A percentile compares a stretch with the other conserved stretches of the same genome.
Evolutionary conservation across 2,113 vertebrate species (phyloP).

Genomic region (Phalacrocorax pelagicus): DNA sequence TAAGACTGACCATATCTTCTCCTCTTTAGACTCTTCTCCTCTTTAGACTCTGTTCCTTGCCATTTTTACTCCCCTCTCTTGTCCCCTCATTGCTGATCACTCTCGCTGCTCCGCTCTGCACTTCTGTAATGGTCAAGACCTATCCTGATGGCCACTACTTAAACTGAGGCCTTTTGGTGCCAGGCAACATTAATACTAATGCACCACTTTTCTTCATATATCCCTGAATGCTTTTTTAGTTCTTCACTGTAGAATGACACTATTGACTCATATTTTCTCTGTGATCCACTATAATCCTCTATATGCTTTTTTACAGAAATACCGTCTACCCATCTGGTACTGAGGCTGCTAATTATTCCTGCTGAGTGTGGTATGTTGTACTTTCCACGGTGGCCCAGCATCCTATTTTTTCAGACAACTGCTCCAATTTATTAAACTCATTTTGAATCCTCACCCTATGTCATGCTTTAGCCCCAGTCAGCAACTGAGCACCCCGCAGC

Average conservation of each 20-base stretch:
- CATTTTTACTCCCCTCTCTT: not conserved
- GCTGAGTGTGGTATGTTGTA: not conserved
- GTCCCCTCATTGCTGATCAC: not conserved
- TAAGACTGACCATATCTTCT: not conserved
- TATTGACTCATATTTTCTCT: not conserved
- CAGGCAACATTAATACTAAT: not conserved
- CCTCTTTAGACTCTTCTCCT: not conserved
- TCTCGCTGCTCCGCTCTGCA: not conserved
- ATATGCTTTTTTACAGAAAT: not conserved
- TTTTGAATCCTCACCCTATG: not conserved
- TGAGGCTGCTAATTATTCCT: not conserved
- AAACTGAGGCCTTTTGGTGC: not conserved
- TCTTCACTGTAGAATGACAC: not conserved
- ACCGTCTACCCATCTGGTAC: not conserved
- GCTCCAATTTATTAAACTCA: not conserved
- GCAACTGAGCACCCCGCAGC: too few relatives aligned
- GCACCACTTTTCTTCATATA: not conserved
- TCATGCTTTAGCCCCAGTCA: too few relatives aligned
- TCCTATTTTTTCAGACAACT: not conserved
- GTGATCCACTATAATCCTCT: not conserved
- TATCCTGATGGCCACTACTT: not conserved
- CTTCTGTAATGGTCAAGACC: not conserved
- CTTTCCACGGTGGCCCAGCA: not conserved
- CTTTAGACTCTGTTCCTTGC: not conserved
- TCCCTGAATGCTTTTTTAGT: not conserved